Percentiles rank a stretch among this genome's conserved stretches.
phyloP scores from a whole-genome alignment of 2,797 vertebrate species.

The Gadopsis marmoratus region DNA sequence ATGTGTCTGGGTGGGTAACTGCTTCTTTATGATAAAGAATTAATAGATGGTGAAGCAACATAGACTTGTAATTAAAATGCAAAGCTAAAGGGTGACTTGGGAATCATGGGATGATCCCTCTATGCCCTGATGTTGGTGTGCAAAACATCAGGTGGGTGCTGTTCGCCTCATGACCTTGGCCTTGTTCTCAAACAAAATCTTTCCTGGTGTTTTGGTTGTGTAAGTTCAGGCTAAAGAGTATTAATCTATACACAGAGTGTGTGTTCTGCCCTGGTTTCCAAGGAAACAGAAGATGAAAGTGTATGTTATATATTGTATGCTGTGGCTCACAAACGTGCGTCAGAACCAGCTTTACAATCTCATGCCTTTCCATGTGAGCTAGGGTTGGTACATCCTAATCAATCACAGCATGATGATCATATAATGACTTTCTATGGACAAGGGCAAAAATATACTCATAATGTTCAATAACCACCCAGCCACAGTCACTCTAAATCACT shows the following conservation, averaged over 20 bases:
- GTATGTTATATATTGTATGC: neutral
- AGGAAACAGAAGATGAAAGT: neutral
- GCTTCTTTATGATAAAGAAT: conserved; percentile 2
- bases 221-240: neutral
- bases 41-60: neutral
- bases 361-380: neutral
- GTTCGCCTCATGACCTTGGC: conserved; percentile 16
- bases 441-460: conserved; percentile 19
- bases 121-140: neutral
- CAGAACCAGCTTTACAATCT: neutral
- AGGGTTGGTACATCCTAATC: neutral
- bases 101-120: conserved; percentile 24
- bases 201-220: neutral
- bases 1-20: conserved; percentile 17
- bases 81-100: conserved; percentile 4
- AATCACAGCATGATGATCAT: conserved; percentile 13
- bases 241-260: neutral
- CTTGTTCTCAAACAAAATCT: conserved; percentile 1
- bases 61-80: conserved; percentile 39
- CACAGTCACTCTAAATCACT: conserved; percentile 38
- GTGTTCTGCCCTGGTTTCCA: neutral
- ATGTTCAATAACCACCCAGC: conserved; percentile 23
- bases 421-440: neutral
- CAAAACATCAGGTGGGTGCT: conserved; percentile 29
- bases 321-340: neutral